Conservation (phyloP, 2,797 vertebrate species). For the Cryptoblepharus egeriae region DNA sequence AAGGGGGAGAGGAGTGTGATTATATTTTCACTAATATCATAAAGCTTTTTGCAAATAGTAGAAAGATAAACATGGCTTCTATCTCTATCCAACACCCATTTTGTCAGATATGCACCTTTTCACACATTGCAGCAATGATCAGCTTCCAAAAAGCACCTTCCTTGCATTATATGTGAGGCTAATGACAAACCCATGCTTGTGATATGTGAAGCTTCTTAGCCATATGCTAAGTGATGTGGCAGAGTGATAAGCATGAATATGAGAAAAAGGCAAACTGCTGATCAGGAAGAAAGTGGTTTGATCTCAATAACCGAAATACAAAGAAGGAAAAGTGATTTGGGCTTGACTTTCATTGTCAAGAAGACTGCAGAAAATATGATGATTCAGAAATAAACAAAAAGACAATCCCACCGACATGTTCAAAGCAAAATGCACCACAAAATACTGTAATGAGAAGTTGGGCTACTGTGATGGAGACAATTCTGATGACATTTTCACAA, state of each 20-base stretch:
- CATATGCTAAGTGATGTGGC: conserved; percentile 49
- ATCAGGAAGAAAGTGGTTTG: conserved; percentile 45
- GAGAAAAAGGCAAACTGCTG: conserved; percentile 48
- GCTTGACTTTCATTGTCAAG: conserved; percentile 2
- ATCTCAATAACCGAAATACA: conserved; percentile 3
- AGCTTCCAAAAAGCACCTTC: conserved; percentile 43
- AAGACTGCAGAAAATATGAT: conserved; percentile 49
- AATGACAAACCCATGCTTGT: conserved; percentile 48
- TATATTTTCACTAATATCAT: conserved; percentile 33
- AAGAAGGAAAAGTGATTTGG: neutral
- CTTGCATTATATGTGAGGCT: conserved; percentile 51
- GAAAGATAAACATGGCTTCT: conserved; percentile 41
- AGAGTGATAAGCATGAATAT: conserved; percentile 31
- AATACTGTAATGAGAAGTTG: conserved; percentile 35
- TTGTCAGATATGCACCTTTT: conserved; percentile 42
- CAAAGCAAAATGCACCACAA: conserved; percentile 44
- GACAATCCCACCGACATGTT: conserved; percentile 4
- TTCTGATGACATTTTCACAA: conserved; percentile 43
- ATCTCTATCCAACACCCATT: conserved; percentile 50
- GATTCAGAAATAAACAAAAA: conserved; percentile 50
- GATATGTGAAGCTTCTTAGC: conserved; percentile 56
- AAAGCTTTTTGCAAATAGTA: conserved; percentile 20
- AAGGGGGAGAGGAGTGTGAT: conserved; percentile 38
- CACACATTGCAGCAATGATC: conserved; percentile 41
- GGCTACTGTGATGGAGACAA: conserved; percentile 42